Conservation (phyloP, 2,797 vertebrate species). For the Enteromius viviparus region DNA sequence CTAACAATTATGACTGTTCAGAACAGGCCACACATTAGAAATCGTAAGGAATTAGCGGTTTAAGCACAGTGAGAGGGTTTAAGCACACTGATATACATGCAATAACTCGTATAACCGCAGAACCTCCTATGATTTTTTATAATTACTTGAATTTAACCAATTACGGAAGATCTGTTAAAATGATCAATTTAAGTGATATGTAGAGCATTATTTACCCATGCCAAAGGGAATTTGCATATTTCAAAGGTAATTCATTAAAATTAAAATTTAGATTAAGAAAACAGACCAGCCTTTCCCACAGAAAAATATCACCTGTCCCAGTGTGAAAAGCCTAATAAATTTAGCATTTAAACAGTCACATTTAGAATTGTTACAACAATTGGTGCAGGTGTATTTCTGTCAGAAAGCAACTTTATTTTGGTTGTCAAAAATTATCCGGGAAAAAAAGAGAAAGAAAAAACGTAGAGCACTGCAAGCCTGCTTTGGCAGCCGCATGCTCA, state of each 20-base stretch:
- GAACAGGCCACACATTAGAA: not conserved
- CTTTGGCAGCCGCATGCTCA: not conserved
- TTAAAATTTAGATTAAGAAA: not conserved
- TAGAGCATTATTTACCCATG: not conserved
- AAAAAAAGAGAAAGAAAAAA: not conserved
- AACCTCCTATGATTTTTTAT: not conserved
- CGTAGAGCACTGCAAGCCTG: not conserved
- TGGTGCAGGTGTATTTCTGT: slow-evolving; percentile 9
- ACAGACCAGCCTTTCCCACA: not conserved
- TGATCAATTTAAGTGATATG: not conserved
- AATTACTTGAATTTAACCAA: slow-evolving; percentile 13
- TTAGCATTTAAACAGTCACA: not conserved
- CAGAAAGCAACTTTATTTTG: not conserved
- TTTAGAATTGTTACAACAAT: not conserved
- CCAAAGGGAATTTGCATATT: not conserved
- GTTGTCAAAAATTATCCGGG: not conserved
- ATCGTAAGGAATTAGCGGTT: not conserved
- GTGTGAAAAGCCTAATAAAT: not conserved
- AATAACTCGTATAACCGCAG: not conserved
- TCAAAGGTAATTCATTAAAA: not conserved
- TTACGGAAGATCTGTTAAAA: slow-evolving; percentile 2
- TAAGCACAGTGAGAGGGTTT: slow-evolving; percentile 2
- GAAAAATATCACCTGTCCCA: not conserved
- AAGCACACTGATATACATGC: not conserved
- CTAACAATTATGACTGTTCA: not conserved